Evolutionary conservation across 2,888 invertebrate genomes (phyloP).

Genomic region (Nomada lathburiana): DNA sequence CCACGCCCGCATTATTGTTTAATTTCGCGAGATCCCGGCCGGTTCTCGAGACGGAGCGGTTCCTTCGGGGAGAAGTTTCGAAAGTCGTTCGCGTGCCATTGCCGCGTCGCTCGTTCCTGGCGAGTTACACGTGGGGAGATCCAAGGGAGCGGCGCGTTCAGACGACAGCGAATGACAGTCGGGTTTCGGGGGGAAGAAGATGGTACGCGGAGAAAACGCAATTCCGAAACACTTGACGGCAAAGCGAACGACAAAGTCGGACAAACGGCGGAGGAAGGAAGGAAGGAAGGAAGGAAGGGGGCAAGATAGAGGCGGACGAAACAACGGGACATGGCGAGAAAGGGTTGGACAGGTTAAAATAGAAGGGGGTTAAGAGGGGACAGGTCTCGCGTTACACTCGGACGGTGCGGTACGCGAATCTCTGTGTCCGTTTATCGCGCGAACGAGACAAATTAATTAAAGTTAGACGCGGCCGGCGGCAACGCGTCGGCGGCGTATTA

Average conservation of each 20-base stretch:
- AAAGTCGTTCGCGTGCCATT: neutral
- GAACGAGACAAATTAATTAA: slow-evolving; percentile 66
- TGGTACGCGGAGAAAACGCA: slow-evolving; percentile 7
- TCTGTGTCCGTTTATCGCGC: slow-evolving; percentile 61
- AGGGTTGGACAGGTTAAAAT: too few relatives aligned
- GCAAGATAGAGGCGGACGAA: neutral
- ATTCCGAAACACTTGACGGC: slow-evolving; percentile 45
- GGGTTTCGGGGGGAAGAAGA: neutral
- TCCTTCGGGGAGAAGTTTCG: neutral
- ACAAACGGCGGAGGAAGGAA: neutral
- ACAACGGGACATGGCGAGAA: too few relatives aligned
- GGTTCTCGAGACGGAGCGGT: neutral
- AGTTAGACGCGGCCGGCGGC: slow-evolving; percentile 46
- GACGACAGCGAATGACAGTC: neutral
- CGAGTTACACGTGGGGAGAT: too few relatives aligned
- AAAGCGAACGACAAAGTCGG: slow-evolving; percentile 26
- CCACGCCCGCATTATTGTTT: slow-evolving; percentile 17
- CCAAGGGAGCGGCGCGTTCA: neutral
- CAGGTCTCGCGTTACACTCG: slow-evolving; percentile 32
- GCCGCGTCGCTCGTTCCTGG: too few relatives aligned
- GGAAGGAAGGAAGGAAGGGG: neutral
- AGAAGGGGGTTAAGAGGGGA: neutral
- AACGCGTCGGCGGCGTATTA: slow-evolving; percentile 43
- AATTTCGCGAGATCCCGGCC: slow-evolving; percentile 42
- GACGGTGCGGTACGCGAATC: slow-evolving; percentile 53